Base-by-base conservation (phyloP, 2,113 vertebrate species). In the Dicrurus megarhynchus region DNA sequence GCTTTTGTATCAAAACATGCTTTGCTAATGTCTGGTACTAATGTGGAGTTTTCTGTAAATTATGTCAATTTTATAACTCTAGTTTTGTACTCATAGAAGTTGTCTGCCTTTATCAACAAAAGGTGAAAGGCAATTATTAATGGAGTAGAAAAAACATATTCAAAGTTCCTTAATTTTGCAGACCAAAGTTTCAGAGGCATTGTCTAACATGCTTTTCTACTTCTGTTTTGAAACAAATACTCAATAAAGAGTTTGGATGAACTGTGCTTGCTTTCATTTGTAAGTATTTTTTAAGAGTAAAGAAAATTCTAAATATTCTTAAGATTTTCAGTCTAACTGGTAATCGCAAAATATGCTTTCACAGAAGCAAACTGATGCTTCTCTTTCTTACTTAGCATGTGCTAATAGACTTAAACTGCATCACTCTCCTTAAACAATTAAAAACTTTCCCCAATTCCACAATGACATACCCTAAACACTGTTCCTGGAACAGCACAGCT, bases 201-300 rank as follows among this genome's bases (percentile, higher is more conserved):
- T 97, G 89, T 93, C 89, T 90, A 87, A 90, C 71, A 83, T 73
- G 60, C 95, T 90, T 98, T 97, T 98, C 92, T 98, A 97, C 87
- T 96, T 98, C 92, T 98, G 87, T 97, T 97, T 96, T 94, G 90
- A 97, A 98, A 97, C 53, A 96, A 97, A 90, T 98, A 97, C 89
- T 97, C 94, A 99, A 98, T 98, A 99, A 99, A 98, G 83, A 96
- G 96, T 91, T 96, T 96, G 95, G 96, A 96, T 97, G 68, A 98
- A 97, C 90, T 92, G 73, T 89, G 27, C 26, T 93, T 96, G 28
- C 17, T 96, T 93, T 67, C n/a, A 37, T 90, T 95, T 94, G 49
- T 73, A 47, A 65, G 19, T 76, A 20, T 56, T 56, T 59, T 80
- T 87, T 20, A 79, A 37, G 47, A 39, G 42, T 39, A 44, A 35